Conservation (phyloP, 2,113 vertebrate species). For the Ameiurus melas region DNA sequence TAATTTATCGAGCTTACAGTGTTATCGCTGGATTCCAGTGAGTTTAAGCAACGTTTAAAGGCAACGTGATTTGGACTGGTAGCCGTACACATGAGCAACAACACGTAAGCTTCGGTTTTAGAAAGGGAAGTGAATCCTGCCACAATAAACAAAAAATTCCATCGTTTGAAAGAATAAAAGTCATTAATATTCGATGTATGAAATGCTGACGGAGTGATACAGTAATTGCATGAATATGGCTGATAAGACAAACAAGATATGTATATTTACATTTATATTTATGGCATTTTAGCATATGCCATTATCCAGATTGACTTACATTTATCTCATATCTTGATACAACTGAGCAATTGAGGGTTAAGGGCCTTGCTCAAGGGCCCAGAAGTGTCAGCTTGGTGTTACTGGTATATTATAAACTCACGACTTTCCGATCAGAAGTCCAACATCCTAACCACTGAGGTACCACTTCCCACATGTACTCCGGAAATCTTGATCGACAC, state of each 20-base stretch:
- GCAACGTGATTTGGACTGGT: not conserved
- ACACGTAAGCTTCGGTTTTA: not conserved
- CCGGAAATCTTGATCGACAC: too few species aligned
- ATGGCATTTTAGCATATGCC: too few species aligned
- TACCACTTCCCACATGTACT: too few species aligned
- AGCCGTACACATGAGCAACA: not conserved
- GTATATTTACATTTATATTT: too few species aligned
- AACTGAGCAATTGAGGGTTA: too few species aligned
- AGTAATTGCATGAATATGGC: not conserved
- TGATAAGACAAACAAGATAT: not conserved
- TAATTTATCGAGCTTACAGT: not conserved
- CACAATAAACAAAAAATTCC: not conserved
- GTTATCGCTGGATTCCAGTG: not conserved
- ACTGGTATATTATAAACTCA: too few species aligned
- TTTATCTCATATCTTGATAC: too few species aligned
- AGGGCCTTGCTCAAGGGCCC: too few species aligned
- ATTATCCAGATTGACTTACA: too few species aligned
- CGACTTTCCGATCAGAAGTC: too few species aligned
- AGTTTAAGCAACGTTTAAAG: not conserved
- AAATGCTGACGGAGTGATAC: not conserved
- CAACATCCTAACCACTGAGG: too few species aligned
- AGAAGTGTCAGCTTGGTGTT: too few species aligned
- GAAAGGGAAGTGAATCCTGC: constrained; percentile 9
- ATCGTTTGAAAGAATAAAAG: not conserved
- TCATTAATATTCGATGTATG: not conserved